These are phyloP conservation scores for Lepidotrigona ventralis DNA, from an alignment of 1,140 invertebrate species.

Conservation along the genomic window DNA sequence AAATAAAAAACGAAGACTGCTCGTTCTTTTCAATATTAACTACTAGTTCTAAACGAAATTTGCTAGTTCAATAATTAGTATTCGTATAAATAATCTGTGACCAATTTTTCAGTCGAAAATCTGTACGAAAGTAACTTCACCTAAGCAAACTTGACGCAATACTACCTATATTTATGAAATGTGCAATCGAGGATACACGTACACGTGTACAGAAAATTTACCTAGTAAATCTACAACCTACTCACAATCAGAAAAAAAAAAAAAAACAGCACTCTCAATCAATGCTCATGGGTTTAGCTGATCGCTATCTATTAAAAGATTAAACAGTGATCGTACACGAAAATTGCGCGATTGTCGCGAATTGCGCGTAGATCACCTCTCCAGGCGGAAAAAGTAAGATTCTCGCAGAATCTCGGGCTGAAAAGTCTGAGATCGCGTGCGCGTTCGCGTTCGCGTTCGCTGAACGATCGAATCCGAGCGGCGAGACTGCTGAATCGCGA, in stretches of 20 bases:
- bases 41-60: too few species aligned
- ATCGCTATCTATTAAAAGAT: neutral
- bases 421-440: neutral
- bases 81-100: too few species aligned
- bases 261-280: neutral
- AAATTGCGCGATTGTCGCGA: neutral
- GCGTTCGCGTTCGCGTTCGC: neutral
- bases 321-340: neutral
- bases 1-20: too few species aligned
- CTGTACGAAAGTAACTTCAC: too few species aligned
- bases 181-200: too few species aligned
- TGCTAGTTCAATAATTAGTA: too few species aligned
- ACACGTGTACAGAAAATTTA: neutral
- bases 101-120: too few species aligned
- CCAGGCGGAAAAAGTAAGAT: neutral
- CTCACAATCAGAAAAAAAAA: neutral
- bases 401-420: neutral
- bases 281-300: neutral
- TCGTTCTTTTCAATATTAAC: too few species aligned
- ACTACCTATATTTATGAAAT: neutral
- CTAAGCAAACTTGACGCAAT: too few species aligned
- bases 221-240: neutral
- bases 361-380: neutral
- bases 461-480: neutral
- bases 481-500: constrained; percentile 2